Evolutionary conservation across 1,140 invertebrate genomes (phyloP).

Genomic region (Euwallacea similis): DNA sequence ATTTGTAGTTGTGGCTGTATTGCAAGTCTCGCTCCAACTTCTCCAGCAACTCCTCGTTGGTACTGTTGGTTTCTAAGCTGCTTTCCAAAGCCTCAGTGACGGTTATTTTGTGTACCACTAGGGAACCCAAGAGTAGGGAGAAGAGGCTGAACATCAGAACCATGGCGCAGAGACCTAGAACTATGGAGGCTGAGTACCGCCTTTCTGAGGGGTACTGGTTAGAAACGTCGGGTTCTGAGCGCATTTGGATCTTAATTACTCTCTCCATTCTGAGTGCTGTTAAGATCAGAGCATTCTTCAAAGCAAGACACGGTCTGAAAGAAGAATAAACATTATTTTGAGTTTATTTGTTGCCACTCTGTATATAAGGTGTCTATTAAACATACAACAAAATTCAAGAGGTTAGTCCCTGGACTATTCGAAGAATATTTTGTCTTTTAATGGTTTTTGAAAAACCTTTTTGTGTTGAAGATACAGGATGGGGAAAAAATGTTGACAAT

Average conservation of each 20-base stretch:
- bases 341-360: too few relatives aligned
- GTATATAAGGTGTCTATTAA: too few relatives aligned
- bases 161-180: constrained; percentile 63
- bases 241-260: constrained; percentile 39
- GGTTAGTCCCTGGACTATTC: too few relatives aligned
- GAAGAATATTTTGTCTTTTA: too few relatives aligned
- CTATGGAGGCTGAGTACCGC: constrained; percentile 67
- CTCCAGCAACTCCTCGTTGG: constrained; percentile 7
- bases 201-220: constrained; percentile 58
- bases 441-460: too few relatives aligned
- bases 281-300: too few relatives aligned
- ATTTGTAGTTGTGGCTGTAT: constrained; percentile 12
- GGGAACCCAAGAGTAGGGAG: constrained; percentile 50
- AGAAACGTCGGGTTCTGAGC: constrained; percentile 22
- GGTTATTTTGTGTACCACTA: constrained; percentile 9
- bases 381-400: too few relatives aligned
- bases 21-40: constrained; percentile 35
- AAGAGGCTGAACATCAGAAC: constrained; percentile 62
- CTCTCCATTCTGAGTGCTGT: constrained; percentile 29
- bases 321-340: too few relatives aligned
- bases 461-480: too few relatives aligned
- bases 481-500: too few relatives aligned
- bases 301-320: too few relatives aligned
- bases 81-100: neutral
- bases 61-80: neutral